These are phyloP conservation scores for Pollenia griseotomentosa DNA, from an alignment of 2,888 invertebrate genomes.

Conservation along the genomic window DNA sequence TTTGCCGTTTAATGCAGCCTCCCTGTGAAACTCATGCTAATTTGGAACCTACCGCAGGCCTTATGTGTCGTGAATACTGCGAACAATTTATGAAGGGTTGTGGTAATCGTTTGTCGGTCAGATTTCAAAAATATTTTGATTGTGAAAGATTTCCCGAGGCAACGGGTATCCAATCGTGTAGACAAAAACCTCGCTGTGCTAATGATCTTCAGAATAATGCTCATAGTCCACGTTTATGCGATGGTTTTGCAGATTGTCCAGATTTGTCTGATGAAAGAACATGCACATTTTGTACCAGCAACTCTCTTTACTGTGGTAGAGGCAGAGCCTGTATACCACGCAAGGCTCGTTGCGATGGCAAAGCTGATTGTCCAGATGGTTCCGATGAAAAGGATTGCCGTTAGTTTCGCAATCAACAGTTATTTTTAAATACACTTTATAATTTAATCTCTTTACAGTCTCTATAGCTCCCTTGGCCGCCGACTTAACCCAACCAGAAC, in stretches of 20 bases:
- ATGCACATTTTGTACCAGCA: constrained; percentile 91
- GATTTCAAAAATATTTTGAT: constrained; percentile 89
- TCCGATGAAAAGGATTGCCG: constrained; percentile 94
- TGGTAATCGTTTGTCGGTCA: constrained; percentile 89
- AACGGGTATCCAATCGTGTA: constrained; percentile 89
- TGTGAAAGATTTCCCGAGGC: constrained; percentile 92
- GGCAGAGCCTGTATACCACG: constrained; percentile 90
- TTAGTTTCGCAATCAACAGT: constrained; percentile 85
- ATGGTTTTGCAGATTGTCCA: constrained; percentile 93
- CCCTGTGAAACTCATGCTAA: constrained; percentile 90
- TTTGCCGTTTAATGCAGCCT: constrained; percentile 94
- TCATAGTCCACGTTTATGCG: constrained; percentile 91
- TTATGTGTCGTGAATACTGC: constrained; percentile 91
- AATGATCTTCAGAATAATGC: constrained; percentile 90
- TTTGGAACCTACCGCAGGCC: constrained; percentile 81
- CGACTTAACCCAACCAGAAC: constrained; percentile 87
- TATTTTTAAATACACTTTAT: not conserved
- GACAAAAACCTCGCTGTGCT: constrained; percentile 92
- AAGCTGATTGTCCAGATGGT: constrained; percentile 93
- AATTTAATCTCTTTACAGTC: constrained; percentile 85
- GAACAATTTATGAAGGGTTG: constrained; percentile 93
- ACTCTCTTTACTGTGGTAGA: constrained; percentile 91
- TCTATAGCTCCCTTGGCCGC: constrained; percentile 90
- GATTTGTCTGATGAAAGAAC: constrained; percentile 92
- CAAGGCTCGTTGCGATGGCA: constrained; percentile 91